These are phyloP conservation scores for Epizoanthus stellaris DNA, from an alignment of 92 coral and sea anemone genomes.

Conservation along the genomic window DNA sequence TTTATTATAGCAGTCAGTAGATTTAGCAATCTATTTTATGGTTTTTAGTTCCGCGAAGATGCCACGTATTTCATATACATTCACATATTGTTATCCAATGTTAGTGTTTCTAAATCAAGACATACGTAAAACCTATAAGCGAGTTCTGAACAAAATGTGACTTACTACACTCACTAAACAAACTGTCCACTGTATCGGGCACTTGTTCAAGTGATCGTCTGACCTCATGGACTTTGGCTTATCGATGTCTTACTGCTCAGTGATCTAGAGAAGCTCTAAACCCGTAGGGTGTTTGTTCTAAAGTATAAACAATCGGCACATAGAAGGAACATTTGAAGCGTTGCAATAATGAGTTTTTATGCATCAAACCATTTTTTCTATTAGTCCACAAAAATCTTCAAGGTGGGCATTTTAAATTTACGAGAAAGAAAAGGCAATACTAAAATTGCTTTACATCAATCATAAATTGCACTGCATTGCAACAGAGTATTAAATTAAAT, in stretches of 20 bases:
- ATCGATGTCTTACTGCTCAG: neutral
- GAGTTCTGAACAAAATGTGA: neutral
- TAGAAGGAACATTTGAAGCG: neutral
- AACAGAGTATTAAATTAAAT: too few species aligned
- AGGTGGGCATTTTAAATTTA: too few species aligned
- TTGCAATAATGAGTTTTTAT: too few species aligned
- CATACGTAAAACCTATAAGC: neutral
- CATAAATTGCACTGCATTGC: too few species aligned
- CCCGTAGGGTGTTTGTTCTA: neutral
- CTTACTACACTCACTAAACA: neutral
- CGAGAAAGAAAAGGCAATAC: too few species aligned
- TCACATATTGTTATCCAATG: neutral
- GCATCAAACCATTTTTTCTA: too few species aligned
- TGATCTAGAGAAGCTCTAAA: conserved; percentile 15
- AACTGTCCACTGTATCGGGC: neutral
- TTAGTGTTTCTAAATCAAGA: neutral
- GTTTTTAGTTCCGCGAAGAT: neutral
- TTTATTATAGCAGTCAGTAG: neutral
- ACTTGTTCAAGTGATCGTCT: neutral
- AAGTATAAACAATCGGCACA: neutral
- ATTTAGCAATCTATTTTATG: neutral
- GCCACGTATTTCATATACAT: neutral
- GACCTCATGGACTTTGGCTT: neutral
- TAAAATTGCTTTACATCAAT: too few species aligned
- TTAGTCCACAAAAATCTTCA: too few species aligned